These are phyloP conservation scores for pig (Sus scrofa) DNA, from an alignment of 2,113 vertebrate species.

Conservation along the genomic window T2T-Sscrofa CM000826.6:62344001-62344500, in stretches of 20 bases:
- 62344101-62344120: background rate
- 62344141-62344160: background rate
- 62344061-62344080: background rate
- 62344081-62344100: background rate
- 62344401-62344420: background rate
- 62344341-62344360: background rate
- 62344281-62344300: background rate
- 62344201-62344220: too few species aligned
- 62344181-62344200: background rate
- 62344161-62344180: background rate
- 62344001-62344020: background rate
- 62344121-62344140: background rate
- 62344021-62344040: background rate
- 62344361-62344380: background rate
- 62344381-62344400: background rate
- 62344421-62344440: background rate
- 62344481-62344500: background rate
- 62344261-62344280: fast-evolving
- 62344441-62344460: background rate
- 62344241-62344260: background rate
- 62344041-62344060: background rate
- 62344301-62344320: background rate
- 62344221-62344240: too few species aligned
- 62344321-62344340: background rate
- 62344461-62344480: background rate